Conservation (phyloP, 2,797 vertebrate species). For the Mus caroli region DNA sequence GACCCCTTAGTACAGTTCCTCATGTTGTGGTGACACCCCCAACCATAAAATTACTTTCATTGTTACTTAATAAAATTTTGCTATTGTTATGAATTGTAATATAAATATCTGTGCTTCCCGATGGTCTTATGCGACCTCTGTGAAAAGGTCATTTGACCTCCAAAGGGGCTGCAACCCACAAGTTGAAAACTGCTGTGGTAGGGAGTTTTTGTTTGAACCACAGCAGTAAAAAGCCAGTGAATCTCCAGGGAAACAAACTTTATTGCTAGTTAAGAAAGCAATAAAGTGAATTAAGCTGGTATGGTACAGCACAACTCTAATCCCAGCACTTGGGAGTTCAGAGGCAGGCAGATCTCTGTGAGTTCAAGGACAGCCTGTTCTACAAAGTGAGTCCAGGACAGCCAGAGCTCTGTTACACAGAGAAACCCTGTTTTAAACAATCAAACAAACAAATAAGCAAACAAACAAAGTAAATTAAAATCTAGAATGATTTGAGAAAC, state of each 20-base stretch:
- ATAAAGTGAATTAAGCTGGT: neutral
- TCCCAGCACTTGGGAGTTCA: neutral
- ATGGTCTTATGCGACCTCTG: neutral
- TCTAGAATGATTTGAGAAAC: constrained; percentile 8
- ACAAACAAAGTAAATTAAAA: constrained; percentile 45
- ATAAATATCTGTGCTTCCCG: neutral
- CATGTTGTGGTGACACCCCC: neutral
- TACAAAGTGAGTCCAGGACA: neutral
- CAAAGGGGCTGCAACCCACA: neutral
- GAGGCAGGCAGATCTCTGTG: neutral
- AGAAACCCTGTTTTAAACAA: neutral
- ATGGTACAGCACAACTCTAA: too few relatives aligned
- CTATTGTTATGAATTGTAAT: neutral
- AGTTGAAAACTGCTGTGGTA: neutral
- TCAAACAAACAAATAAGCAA: constrained; percentile 24
- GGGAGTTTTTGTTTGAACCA: neutral
- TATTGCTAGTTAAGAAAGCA: neutral
- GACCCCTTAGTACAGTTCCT: neutral
- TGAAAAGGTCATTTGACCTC: neutral
- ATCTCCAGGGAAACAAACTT: constrained; percentile 20
- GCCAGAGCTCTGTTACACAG: neutral
- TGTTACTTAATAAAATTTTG: neutral
- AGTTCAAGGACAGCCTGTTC: neutral
- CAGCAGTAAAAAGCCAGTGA: constrained; percentile 24
- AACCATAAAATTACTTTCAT: neutral